These are phyloP conservation scores for Fragum fragum DNA, from an alignment of 2,888 invertebrate genomes.

Conservation along the genomic window DNA sequence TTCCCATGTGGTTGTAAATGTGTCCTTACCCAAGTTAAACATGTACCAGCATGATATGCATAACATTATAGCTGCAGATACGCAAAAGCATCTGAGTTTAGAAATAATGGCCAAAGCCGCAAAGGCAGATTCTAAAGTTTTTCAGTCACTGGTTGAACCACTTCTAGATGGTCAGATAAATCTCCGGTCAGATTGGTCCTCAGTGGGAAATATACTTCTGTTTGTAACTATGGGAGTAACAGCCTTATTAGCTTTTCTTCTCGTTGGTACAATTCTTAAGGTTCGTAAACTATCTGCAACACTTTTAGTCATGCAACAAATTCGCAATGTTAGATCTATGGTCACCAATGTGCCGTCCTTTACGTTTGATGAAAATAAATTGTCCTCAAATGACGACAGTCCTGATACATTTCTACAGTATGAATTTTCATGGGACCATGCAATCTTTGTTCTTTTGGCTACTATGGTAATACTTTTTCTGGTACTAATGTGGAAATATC, in stretches of 20 bases:
- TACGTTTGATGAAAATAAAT: no score
- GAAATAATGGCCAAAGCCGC: slow-evolving; percentile 49
- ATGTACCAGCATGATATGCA: slow-evolving; percentile 48
- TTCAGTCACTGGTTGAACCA: slow-evolving; percentile 51
- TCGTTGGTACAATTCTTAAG: slow-evolving; percentile 29
- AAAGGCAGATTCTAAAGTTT: slow-evolving; percentile 46
- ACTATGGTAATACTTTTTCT: no score
- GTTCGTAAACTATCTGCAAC: slow-evolving; percentile 25
- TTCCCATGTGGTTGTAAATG: slow-evolving; percentile 37
- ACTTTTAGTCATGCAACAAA: no score
- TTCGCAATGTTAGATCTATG: no score
- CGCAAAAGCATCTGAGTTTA: slow-evolving; percentile 42
- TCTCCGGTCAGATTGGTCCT: slow-evolving; percentile 36
- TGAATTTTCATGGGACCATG: no score
- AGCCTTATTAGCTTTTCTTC: background rate
- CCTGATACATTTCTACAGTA: no score
- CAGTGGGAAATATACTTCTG: slow-evolving; percentile 15
- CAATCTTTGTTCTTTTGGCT: no score
- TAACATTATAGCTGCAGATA: slow-evolving; percentile 44
- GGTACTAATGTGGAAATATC: no score
- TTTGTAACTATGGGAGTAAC: slow-evolving; percentile 5
- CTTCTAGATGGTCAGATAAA: slow-evolving; percentile 41
- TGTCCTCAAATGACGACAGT: no score
- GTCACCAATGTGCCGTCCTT: no score
- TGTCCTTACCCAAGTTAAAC: slow-evolving; percentile 36